Conservation (phyloP, 2,113 vertebrate species). For the Eubucco bourcierii region DNA sequence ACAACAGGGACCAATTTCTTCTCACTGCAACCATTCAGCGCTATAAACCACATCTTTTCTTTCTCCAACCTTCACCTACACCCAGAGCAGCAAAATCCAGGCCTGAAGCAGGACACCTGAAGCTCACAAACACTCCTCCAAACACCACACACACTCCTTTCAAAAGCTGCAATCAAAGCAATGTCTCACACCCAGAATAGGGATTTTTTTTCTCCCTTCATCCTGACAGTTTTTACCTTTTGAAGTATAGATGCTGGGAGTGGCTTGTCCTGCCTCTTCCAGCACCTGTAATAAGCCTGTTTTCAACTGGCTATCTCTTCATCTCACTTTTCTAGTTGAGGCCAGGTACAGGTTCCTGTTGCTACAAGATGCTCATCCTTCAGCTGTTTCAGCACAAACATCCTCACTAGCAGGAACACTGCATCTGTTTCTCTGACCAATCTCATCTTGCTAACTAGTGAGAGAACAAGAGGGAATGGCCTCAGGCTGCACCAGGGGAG, state of each 20-base stretch:
- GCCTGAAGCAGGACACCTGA: not conserved
- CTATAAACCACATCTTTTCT: not conserved
- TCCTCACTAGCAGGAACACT: accelerated
- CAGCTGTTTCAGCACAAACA: not conserved
- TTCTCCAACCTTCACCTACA: not conserved
- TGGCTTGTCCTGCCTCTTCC: not conserved
- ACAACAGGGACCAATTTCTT: not conserved
- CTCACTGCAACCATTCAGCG: not conserved
- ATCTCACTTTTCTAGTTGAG: not conserved
- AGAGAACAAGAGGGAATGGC: too few relatives aligned
- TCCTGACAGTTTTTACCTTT: not conserved
- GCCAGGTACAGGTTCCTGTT: not conserved
- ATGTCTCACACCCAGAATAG: not conserved
- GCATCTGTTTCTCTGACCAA: not conserved
- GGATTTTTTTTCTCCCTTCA: not conserved
- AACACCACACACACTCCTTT: not conserved
- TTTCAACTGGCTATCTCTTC: not conserved
- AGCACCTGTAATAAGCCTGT: not conserved
- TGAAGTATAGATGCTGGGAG: not conserved
- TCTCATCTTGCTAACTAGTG: not conserved
- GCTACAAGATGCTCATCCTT: not conserved
- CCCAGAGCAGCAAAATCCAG: not conserved
- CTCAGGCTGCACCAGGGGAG: too few relatives aligned
- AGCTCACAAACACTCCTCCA: not conserved
- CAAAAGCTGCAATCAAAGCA: not conserved